Evolutionary conservation across 2,888 invertebrate species (phyloP).

Genomic region (Trissonchulus sp.): DNA sequence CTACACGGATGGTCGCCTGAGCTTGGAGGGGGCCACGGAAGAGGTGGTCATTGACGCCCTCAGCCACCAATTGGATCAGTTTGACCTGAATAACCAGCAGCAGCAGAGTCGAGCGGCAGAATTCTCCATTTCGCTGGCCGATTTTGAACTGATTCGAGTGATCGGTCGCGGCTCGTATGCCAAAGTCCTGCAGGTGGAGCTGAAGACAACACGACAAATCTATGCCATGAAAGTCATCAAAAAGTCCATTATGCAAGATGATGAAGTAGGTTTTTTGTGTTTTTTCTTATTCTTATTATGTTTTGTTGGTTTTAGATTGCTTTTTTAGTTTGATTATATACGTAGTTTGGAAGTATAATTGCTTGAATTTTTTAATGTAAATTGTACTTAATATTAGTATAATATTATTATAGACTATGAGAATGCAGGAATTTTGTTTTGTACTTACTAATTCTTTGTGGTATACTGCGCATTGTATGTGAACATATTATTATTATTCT

Average conservation of each 20-base stretch:
- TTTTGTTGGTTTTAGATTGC: too few species aligned
- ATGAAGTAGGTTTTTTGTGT: too few species aligned
- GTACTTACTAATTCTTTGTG: too few species aligned
- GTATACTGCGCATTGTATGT: too few species aligned
- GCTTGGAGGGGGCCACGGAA: background rate
- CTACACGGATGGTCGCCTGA: background rate
- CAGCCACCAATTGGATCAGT: background rate
- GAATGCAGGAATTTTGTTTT: too few species aligned
- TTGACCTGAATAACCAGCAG: background rate
- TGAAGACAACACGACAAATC: conserved; percentile 85
- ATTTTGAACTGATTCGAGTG: conserved; percentile 94
- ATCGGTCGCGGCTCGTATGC: conserved; percentile 98
- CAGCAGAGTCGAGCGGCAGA: conserved; percentile 60
- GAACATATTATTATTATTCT: too few species aligned
- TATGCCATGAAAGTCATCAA: conserved; percentile 99
- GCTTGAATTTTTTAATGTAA: too few species aligned
- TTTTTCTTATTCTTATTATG: too few species aligned
- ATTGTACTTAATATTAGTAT: too few species aligned
- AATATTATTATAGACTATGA: too few species aligned
- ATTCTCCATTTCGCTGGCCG: conserved; percentile 70
- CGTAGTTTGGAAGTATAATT: too few species aligned
- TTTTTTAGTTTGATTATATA: too few species aligned
- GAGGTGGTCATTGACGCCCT: background rate
- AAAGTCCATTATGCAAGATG: conserved; percentile 95
- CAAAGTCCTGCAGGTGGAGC: conserved; percentile 96